Percentiles rank a stretch among this genome's conserved stretches.
These are phyloP conservation scores for Macaca nemestrina DNA, from an alignment of 2,113 vertebrate genomes.

Conservation along the genomic window DNA sequence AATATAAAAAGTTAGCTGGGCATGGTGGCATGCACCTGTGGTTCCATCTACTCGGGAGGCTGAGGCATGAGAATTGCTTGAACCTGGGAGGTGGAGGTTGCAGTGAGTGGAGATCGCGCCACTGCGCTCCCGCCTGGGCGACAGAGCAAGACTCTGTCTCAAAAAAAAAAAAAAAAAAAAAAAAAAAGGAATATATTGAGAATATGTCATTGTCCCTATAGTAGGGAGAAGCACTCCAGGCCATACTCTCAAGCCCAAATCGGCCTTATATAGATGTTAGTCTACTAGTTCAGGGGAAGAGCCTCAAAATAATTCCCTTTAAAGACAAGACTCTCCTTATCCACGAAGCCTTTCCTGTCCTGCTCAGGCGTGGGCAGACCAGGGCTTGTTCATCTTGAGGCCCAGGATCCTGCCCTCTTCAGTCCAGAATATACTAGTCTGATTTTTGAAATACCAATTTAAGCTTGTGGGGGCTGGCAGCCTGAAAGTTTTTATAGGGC, in stretches of 20 bases:
- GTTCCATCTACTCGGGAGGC: too few species aligned
- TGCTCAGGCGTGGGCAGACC: background rate
- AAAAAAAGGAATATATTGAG: too few species aligned
- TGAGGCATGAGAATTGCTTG: too few species aligned
- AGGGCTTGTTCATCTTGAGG: background rate
- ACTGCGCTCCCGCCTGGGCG: too few species aligned
- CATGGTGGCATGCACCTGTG: too few species aligned
- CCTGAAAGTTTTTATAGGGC: background rate
- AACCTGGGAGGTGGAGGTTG: too few species aligned
- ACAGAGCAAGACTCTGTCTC: too few species aligned
- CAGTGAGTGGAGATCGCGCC: too few species aligned
- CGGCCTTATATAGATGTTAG: background rate
- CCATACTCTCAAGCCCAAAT: background rate
- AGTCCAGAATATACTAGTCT: background rate
- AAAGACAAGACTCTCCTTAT: background rate
- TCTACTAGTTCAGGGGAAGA: background rate
- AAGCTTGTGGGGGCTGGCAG: background rate
- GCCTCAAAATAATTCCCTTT: background rate
- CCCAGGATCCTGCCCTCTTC: background rate
- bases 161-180: too few species aligned
- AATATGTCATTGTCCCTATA: background rate
- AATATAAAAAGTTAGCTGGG: too few species aligned
- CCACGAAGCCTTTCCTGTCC: background rate
- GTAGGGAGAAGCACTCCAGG: background rate
- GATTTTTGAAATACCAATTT: background rate